Base-by-base conservation (phyloP, 2,113 vertebrate species). In the Felis chaus region DNA sequence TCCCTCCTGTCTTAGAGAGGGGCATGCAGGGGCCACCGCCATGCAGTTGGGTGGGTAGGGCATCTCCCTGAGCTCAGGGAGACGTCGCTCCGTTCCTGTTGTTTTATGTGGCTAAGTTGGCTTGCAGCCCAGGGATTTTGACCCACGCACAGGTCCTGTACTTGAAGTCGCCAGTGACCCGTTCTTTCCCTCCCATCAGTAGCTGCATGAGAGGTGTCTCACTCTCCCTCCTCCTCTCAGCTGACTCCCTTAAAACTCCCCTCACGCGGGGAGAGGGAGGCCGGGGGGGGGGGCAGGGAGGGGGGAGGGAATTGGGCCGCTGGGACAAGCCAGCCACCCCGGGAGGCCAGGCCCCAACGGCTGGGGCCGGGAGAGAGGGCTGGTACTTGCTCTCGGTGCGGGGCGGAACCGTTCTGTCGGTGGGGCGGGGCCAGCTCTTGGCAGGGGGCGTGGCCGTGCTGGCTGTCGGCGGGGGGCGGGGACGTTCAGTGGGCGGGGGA, bases 1-100 rank as follows among this genome's bases (percentile, higher is more conserved):
- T 63, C 1, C 1, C 71, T 45, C 50, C 68, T 5, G 91, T 76
- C 82, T 66, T 21, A 33, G 48, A n/a, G 23, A 57, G 5, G n/a
- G 13, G 41, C 25, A 4, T 4, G 63, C 4, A 45, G 5, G 21
- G 16, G 23, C 25, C 90, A 9, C 53, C 1, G 29, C 13, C 65
- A 0, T 1, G 55, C 7, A 18, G 33, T 25, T 2, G 14, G 10
- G 3, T 11, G 18, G 8, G 16, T 7, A 5, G 29, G 10, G 50
- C 25, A 21, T 19, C 41, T 63, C 68, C 29, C 50, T 8, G 23
- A 53, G 63, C 21, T 79, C 66, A 15, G 69, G 84, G 74, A 29
- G 45, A 25, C 14, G n/a, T 19, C 10, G 89, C 27, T 29, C 63
- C n/a, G 18, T 57, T 29, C 50, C 25, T 4, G 71, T 3, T 11